Conservation (phyloP, 1,140 invertebrate species). For the Philaenus spumarius region DNA sequence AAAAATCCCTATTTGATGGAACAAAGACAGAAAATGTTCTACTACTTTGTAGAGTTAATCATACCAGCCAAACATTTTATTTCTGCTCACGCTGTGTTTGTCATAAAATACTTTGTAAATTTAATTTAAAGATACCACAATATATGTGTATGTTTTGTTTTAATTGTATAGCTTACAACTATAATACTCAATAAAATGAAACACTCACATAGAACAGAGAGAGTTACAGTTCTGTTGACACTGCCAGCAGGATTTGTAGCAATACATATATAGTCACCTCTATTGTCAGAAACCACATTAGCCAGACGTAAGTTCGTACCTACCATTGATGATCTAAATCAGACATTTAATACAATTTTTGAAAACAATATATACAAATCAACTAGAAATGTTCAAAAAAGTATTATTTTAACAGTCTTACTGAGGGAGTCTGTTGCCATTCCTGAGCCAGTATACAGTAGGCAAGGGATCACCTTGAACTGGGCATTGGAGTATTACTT, state of each 20-base stretch:
- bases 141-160: no score
- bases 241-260: not conserved
- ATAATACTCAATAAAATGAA: no score
- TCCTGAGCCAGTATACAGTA: constrained; percentile 14
- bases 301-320: not conserved
- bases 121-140: no score
- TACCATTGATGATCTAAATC: no score
- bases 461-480: constrained; percentile 27
- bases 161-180: no score
- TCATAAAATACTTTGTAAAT: no score
- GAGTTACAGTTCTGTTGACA: not conserved
- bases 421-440: not conserved
- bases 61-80: no score
- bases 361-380: not conserved
- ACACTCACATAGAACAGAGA: not conserved
- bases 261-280: not conserved
- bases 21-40: no score
- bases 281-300: not conserved
- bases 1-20: no score
- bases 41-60: no score
- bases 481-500: constrained; percentile 22
- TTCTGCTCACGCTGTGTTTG: no score
- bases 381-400: not conserved
- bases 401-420: no score
- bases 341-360: not conserved